These are phyloP conservation scores for Beroe ovata DNA, from an alignment of 37 sponge, comb jelly and placozoan species.

Conservation along the genomic window DNA sequence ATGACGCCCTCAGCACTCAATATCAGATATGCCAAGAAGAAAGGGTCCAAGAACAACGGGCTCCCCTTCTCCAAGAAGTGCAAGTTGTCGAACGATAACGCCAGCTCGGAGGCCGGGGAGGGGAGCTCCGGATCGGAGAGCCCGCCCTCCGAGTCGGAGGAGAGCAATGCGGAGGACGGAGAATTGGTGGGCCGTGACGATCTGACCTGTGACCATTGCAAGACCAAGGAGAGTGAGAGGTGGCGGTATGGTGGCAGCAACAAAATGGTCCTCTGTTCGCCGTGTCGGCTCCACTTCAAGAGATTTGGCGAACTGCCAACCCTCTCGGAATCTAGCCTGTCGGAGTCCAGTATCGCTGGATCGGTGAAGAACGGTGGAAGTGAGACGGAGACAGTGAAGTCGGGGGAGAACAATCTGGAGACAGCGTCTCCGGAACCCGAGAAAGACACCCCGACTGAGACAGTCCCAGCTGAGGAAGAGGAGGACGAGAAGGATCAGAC, in stretches of 20 bases:
- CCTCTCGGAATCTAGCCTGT: slow-evolving; percentile 33
- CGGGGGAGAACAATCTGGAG: slow-evolving; percentile 37
- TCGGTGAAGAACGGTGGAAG: slow-evolving; percentile 58
- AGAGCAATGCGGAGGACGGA: slow-evolving; percentile 56
- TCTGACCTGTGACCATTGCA: slow-evolving; percentile 50
- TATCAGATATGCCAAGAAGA: slow-evolving; percentile 49
- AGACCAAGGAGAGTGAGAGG: slow-evolving; percentile 36
- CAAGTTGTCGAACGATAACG: slow-evolving; percentile 21
- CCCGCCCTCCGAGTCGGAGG: slow-evolving; percentile 7
- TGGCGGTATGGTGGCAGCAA: slow-evolving; percentile 62
- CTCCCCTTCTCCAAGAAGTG: slow-evolving; percentile 14
- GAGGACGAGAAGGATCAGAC: slow-evolving; percentile 38
- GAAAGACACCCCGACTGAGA: neutral
- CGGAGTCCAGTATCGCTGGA: slow-evolving; percentile 34
- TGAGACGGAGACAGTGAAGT: slow-evolving; percentile 33
- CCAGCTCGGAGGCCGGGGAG: slow-evolving; percentile 25
- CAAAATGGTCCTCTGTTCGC: slow-evolving; percentile 62
- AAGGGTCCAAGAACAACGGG: slow-evolving; percentile 10
- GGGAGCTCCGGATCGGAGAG: slow-evolving; percentile 19
- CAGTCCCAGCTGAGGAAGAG: slow-evolving; percentile 4
- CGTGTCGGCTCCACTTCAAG: slow-evolving; percentile 64
- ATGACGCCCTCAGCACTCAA: slow-evolving; percentile 47
- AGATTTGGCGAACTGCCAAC: slow-evolving; percentile 52
- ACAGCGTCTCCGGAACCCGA: neutral
- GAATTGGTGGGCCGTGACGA: slow-evolving; percentile 60